A percentile compares a stretch with the other conserved stretches of the same genome.
phyloP scores from a whole-genome alignment of 1,140 invertebrate species.

The Ditylenchus dipsaci region DNA sequence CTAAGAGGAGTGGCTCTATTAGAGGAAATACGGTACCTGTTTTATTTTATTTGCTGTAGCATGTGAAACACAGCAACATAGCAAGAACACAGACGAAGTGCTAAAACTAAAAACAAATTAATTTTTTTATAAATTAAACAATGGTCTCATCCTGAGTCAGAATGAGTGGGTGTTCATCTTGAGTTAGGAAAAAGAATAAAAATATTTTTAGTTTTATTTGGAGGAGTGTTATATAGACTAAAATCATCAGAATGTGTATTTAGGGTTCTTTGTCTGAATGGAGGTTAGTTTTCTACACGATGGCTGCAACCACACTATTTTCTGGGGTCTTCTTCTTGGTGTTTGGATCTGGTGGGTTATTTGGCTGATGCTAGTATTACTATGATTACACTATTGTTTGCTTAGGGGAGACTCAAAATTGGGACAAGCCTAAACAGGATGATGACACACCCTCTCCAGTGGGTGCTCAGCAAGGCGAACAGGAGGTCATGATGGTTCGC shows the following conservation, averaged over 20 bases:
- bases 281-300: conserved; percentile 35
- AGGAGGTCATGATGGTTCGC: background rate
- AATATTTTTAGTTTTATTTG: too few relatives aligned
- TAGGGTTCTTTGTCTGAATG: conserved; percentile 43
- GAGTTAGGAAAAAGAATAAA: conserved; percentile 8
- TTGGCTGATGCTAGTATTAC: too few relatives aligned
- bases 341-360: conserved; percentile 37
- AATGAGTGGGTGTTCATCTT: background rate
- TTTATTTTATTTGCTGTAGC: too few relatives aligned
- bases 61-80: too few relatives aligned
- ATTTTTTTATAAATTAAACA: too few relatives aligned
- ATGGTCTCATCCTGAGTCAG: background rate
- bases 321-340: conserved; percentile 37
- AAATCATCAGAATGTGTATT: too few relatives aligned
- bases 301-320: conserved; percentile 22
- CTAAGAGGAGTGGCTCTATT: too few relatives aligned
- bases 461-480: background rate
- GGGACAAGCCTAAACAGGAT: background rate
- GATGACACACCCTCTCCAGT: background rate
- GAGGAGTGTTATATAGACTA: too few relatives aligned
- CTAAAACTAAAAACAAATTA: too few relatives aligned
- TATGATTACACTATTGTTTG: too few relatives aligned
- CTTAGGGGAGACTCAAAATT: background rate
- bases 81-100: too few relatives aligned
- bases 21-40: too few relatives aligned